Evolutionary conservation across 2,797 vertebrate species (phyloP).

Genomic region (Falco naumanni): DNA sequence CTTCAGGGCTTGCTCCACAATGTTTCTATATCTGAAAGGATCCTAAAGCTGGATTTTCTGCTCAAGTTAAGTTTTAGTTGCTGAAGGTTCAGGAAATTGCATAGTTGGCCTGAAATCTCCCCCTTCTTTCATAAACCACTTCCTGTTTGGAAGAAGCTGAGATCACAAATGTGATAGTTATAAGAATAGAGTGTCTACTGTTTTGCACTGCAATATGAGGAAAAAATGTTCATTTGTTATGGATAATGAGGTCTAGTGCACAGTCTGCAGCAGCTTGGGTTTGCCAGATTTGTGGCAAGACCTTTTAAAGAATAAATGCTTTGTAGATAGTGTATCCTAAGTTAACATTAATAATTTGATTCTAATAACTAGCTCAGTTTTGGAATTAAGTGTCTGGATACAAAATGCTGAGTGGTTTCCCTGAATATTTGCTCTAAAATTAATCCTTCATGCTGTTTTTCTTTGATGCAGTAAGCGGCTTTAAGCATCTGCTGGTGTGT

Average conservation of each 20-base stretch:
- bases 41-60: neutral
- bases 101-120: constrained; percentile 16
- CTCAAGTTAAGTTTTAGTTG: constrained; percentile 38
- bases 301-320: neutral
- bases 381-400: neutral
- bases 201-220: neutral
- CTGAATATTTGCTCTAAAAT: constrained; percentile 17
- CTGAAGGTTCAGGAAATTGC: constrained; percentile 40
- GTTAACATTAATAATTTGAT: neutral
- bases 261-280: neutral
- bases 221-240: neutral
- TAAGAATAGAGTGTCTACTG: neutral
- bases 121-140: constrained; percentile 27
- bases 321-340: neutral
- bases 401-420: neutral
- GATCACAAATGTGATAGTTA: constrained; percentile 31
- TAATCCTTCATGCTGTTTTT: neutral
- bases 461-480: neutral
- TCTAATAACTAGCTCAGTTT: neutral
- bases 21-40: neutral
- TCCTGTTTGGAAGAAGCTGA: constrained; percentile 48
- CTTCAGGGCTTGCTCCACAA: neutral
- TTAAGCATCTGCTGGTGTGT: neutral
- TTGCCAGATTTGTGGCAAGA: constrained; percentile 9
- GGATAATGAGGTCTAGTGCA: neutral